phyloP scores from a whole-genome alignment of 1,140 invertebrate species.

The Lasioglossum albipes region DNA sequence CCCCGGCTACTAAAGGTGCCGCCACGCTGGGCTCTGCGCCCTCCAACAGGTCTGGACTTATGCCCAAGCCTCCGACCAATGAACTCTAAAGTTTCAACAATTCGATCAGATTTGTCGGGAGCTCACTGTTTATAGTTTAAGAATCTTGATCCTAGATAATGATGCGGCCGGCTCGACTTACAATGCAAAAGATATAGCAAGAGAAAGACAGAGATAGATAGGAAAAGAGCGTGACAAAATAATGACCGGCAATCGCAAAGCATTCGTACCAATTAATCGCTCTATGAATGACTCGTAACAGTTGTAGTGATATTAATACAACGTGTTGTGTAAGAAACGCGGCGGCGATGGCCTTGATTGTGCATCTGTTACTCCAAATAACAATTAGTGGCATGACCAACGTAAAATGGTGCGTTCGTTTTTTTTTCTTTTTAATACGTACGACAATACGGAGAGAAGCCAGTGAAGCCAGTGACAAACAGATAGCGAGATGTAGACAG shows the following conservation, averaged over 20 bases:
- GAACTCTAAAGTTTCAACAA: conserved; percentile 74
- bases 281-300: conserved; percentile 8
- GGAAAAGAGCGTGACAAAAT: too few species aligned
- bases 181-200: background rate
- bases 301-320: background rate
- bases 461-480: background rate
- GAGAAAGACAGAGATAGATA: background rate
- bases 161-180: conserved; percentile 24
- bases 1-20: conserved; percentile 80
- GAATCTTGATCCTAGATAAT: conserved; percentile 21
- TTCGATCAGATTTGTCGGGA: conserved; percentile 46
- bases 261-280: background rate
- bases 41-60: conserved; percentile 78
- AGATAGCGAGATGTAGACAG: background rate
- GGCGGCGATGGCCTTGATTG: background rate
- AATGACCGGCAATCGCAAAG: conserved; percentile 10
- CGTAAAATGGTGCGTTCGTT: background rate
- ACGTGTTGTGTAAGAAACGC: conserved; percentile 16
- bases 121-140: background rate
- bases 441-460: conserved; percentile 5
- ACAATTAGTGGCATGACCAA: conserved; percentile 22
- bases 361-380: conserved; percentile 18
- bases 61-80: conserved; percentile 77
- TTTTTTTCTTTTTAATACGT: background rate
- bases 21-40: conserved; percentile 77